Base-by-base conservation (phyloP, 2,113 vertebrate genomes). In the Epinephelus lanceolatus region DNA sequence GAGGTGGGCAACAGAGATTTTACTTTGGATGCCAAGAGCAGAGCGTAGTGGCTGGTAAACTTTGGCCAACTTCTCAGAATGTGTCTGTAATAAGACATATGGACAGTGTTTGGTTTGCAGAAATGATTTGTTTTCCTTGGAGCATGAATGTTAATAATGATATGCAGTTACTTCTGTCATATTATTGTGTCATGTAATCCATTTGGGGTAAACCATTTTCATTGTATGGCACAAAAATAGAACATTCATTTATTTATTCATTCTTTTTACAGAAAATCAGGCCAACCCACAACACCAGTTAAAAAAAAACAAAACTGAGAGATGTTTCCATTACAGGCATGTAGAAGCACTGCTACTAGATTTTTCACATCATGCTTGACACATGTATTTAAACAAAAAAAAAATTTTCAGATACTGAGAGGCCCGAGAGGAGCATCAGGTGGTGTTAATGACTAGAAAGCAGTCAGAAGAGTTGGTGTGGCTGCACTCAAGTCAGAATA, bases 31-130 rank as follows among this genome's bases (percentile, higher is more conserved):
- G 83, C 88, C 85, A 42, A 99, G 96, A 40, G 94, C 86, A 14
- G 96, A 95, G 71, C 98, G 98, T 74, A 97, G 96, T 0, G 98
- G 98, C 89, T 97, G 97, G 91, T 99, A 99, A 71, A 98, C 96
- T 90, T 97, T 98, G 13, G 95, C 94, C 93, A 99, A 89, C 94
- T 97, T 98, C 76, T 98, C 97, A 86, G 97, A 92, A n/a, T 96
- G 97, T 52, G 90, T 96, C 98, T 99, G 83, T 40, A 85, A 52
- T 59, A 3, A 92, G 71, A 89, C 60, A 42, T 5, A 37, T 37
- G 21, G 23, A 23, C 14, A 65, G 12, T n/a, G 18, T 7, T 5
- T 42, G 61, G 37, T 42, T n/a, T 23, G 21, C 19, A 63, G 5
- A 18, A 19, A 15, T 63, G 18, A 7, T 63, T 45, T 42, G 13